A percentile compares a stretch with the other conserved stretches of the same genome.
phyloP scores from a whole-genome alignment of 2,113 vertebrate species.

The Oreotrochilus melanogaster region DNA sequence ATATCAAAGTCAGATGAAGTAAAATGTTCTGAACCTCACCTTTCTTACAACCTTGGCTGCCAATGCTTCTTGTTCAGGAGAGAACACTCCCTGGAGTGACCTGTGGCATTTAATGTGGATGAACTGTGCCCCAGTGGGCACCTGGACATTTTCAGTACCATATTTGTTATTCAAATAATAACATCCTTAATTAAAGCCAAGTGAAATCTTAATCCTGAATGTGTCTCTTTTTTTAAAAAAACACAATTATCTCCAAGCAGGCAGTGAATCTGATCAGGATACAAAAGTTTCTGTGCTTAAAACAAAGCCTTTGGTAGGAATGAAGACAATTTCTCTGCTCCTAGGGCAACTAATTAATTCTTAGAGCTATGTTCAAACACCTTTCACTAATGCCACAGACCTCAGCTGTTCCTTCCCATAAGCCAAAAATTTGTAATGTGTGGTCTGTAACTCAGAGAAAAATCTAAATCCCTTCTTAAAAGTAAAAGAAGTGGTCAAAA shows the following conservation, averaged over 20 bases:
- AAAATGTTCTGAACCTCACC: neutral
- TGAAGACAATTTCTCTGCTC: neutral
- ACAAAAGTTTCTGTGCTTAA: neutral
- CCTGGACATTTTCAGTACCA: neutral
- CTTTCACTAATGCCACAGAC: neutral
- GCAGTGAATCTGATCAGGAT: neutral
- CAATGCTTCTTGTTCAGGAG: neutral
- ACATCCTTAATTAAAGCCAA: neutral
- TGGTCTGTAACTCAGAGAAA: neutral
- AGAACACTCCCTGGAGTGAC: neutral
- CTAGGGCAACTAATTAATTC: neutral
- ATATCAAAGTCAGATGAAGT: neutral
- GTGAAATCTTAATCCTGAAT: neutral
- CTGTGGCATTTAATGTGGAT: neutral
- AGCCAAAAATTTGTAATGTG: neutral
- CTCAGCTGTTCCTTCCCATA: neutral
- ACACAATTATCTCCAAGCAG: neutral
- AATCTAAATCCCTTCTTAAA: neutral
- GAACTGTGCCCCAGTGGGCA: neutral
- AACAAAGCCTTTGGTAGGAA: neutral
- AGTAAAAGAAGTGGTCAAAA: neutral
- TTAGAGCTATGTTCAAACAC: neutral
- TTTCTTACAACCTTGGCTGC: neutral
- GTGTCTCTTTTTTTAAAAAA: neutral
- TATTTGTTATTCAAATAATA: neutral